These are phyloP conservation scores for Melanotaenia duboulayi DNA, from an alignment of 2,113 vertebrate species.

Conservation along the genomic window DNA sequence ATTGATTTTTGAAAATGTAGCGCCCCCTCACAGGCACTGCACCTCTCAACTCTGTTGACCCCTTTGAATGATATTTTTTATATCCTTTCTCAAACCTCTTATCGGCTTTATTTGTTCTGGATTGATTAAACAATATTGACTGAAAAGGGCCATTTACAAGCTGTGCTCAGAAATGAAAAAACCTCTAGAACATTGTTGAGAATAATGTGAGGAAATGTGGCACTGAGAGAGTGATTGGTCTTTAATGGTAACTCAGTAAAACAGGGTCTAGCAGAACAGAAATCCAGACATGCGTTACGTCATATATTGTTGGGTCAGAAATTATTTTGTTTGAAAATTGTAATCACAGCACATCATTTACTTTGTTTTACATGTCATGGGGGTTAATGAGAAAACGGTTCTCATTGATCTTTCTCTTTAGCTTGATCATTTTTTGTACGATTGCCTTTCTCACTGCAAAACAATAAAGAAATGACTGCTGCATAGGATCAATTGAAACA, in stretches of 20 bases:
- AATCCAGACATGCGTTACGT: not conserved
- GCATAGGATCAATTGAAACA: not conserved
- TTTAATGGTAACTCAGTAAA: not conserved
- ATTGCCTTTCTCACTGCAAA: not conserved
- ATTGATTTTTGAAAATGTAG: constrained; percentile 69
- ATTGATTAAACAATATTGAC: constrained; percentile 11
- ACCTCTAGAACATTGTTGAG: not conserved
- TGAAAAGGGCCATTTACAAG: constrained; percentile 9
- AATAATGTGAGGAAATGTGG: not conserved
- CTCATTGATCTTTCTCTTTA: not conserved
- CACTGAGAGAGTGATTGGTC: not conserved
- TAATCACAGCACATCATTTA: not conserved
- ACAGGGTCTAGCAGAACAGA: not conserved
- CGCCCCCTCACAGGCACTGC: constrained; percentile 33
- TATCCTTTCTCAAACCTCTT: not conserved
- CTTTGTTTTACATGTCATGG: not conserved
- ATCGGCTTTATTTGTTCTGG: constrained; percentile 16
- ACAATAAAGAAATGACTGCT: not conserved
- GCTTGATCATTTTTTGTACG: not conserved
- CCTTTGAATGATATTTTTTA: not conserved
- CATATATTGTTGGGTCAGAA: not conserved
- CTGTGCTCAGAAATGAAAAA: not conserved
- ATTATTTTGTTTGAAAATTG: not conserved
- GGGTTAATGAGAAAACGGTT: no score
- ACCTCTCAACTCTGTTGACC: constrained; percentile 45